Percentiles rank a stretch among this genome's conserved stretches.
phyloP scores from a whole-genome alignment of 1,140 invertebrate genomes.

The Meteorus sp. region DNA sequence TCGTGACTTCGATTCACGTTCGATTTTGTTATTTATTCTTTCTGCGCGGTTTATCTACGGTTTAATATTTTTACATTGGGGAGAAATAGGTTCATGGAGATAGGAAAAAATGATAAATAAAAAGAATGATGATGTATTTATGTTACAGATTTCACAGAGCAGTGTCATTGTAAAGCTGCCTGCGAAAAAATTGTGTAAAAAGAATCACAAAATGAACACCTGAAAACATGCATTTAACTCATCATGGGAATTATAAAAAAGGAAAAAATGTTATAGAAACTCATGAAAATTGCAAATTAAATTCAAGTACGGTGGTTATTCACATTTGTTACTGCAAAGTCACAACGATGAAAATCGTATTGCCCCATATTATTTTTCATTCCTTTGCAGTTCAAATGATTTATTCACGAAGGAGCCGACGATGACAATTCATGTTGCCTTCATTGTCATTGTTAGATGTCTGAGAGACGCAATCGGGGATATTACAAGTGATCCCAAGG shows the following conservation, averaged over 20 bases:
- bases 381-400: background rate
- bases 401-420: no score
- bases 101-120: constrained; percentile 26
- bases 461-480: background rate
- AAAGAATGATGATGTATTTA: constrained; percentile 29
- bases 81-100: constrained; percentile 4
- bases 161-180: constrained; percentile 39
- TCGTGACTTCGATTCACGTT: constrained; percentile 12
- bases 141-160: constrained; percentile 37
- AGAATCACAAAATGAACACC: constrained; percentile 32
- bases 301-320: no score
- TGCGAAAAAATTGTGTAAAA: constrained; percentile 35
- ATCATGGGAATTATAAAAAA: constrained; percentile 40
- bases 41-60: constrained; percentile 9
- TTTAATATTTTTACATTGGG: background rate
- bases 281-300: constrained; percentile 30
- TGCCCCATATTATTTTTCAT: background rate
- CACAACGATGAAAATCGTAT: background rate
- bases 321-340: background rate
- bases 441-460: background rate
- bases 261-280: constrained; percentile 38
- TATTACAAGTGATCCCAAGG: constrained; percentile 15
- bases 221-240: constrained; percentile 56
- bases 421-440: background rate
- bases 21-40: constrained; percentile 8